Conservation (phyloP, 1,140 invertebrate species). For the Zaprionus africanus region DNA sequence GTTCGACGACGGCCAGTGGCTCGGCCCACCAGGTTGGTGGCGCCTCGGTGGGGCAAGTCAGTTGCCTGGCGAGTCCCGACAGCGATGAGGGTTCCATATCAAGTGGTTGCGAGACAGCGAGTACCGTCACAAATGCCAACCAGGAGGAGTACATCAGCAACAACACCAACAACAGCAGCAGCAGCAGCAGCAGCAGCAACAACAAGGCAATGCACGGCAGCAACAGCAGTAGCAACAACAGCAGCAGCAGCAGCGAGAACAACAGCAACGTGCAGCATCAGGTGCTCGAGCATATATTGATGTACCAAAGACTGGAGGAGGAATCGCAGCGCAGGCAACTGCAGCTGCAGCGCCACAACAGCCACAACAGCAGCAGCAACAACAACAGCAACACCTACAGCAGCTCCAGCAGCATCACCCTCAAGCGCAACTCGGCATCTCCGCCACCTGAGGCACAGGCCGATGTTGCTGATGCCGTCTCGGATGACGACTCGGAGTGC, state of each 20-base stretch:
- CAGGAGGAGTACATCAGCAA: conserved; percentile 61
- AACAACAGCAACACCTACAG: conserved; percentile 62
- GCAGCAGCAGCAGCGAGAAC: not conserved
- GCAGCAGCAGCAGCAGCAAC: conserved; percentile 23
- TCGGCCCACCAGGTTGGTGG: conserved; percentile 49
- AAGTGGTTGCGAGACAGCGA: conserved; percentile 91
- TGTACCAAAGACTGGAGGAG: conserved; percentile 81
- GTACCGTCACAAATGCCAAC: conserved; percentile 86
- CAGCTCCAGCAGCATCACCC: conserved; percentile 80
- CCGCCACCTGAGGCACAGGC: conserved; percentile 36
- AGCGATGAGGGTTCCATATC: conserved; percentile 91
- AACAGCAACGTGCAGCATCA: conserved; percentile 58
- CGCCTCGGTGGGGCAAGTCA: conserved; percentile 60
- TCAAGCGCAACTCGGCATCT: conserved; percentile 63
- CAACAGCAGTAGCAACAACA: not conserved
- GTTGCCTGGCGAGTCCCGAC: conserved; percentile 85
- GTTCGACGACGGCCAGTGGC: conserved; percentile 80
- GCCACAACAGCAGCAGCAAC: too few species aligned
- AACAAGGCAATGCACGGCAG: conserved; percentile 15
- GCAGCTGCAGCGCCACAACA: conserved; percentile 40
- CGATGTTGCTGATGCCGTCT: conserved; percentile 21
- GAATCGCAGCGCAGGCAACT: conserved; percentile 42
- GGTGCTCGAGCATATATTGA: conserved; percentile 76
- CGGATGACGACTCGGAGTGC: conserved; percentile 75
- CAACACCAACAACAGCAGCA: conserved; percentile 14